phyloP scores from a whole-genome alignment of 2,113 vertebrate species.

The Corythaeola cristata region DNA sequence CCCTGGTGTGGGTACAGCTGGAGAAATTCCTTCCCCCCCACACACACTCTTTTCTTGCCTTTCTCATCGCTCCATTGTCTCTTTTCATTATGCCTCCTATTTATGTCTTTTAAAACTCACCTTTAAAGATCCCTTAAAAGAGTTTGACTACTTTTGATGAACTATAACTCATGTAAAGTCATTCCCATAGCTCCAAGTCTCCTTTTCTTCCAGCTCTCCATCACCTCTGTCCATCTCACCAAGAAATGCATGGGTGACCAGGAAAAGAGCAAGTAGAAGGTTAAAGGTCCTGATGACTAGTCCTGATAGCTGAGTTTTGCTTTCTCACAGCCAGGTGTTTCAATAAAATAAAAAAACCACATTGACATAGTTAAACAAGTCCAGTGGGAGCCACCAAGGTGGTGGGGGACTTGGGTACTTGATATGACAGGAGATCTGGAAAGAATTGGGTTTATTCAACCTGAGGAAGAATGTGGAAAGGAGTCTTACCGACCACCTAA shows the following conservation, averaged over 20 bases:
- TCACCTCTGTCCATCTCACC: not conserved
- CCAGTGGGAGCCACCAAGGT: not conserved
- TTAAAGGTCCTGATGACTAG: not conserved
- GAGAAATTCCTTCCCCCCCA: not conserved
- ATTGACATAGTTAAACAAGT: not conserved
- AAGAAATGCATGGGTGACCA: not conserved
- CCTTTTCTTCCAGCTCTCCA: not conserved
- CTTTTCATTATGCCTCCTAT: not conserved
- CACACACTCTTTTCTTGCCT: not conserved
- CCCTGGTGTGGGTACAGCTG: not conserved
- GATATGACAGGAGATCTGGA: fast-evolving
- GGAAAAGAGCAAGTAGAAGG: not conserved
- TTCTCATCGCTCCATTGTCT: not conserved
- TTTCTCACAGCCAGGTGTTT: not conserved
- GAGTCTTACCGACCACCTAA: not conserved
- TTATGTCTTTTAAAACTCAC: not conserved
- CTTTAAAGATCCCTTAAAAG: not conserved
- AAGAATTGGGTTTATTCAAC: not conserved
- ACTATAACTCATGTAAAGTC: not conserved
- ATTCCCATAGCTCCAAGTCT: not conserved
- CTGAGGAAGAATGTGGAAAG: not conserved
- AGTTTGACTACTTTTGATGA: not conserved
- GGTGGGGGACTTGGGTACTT: fast-evolving
- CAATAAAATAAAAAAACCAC: not conserved
- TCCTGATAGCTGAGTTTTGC: not conserved